phyloP scores from a whole-genome alignment of 1,140 invertebrate species.

The Ostrea edulis region DNA sequence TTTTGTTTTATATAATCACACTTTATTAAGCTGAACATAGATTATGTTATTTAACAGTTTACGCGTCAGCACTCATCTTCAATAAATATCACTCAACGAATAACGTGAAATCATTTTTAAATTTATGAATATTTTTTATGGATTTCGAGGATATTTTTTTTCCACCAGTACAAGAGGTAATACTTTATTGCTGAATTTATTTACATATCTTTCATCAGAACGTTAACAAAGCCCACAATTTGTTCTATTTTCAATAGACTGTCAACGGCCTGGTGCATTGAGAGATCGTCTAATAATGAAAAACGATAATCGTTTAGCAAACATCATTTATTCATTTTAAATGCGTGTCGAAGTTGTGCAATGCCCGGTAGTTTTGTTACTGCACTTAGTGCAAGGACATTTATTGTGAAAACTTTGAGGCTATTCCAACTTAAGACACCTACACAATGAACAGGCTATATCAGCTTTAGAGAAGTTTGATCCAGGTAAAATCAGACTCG shows the following conservation, averaged over 20 bases:
- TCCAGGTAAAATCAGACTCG: neutral
- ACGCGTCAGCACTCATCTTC: neutral
- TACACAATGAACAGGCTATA: neutral
- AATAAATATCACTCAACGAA: conserved; percentile 23
- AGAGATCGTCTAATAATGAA: conserved; percentile 32
- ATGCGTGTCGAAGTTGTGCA: conserved; percentile 9
- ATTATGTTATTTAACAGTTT: too few species aligned
- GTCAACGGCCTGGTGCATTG: conserved; percentile 2
- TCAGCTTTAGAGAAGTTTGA: neutral
- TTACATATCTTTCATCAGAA: conserved; percentile 17
- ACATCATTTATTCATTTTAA: conserved; percentile 29
- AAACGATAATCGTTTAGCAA: conserved; percentile 35
- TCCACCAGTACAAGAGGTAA: neutral
- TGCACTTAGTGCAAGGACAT: neutral
- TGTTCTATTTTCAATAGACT: neutral
- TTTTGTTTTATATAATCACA: neutral
- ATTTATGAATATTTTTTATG: neutral
- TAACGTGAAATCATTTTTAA: neutral
- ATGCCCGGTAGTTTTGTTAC: neutral
- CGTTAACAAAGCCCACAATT: conserved; percentile 4
- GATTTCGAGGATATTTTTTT: neutral
- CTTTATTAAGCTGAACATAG: neutral
- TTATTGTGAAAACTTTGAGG: conserved; percentile 15
- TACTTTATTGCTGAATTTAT: neutral
- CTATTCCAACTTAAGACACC: neutral